A percentile compares a stretch with the other conserved stretches of the same genome.
These are phyloP conservation scores for Narcine bancroftii DNA, from an alignment of 2,113 vertebrate genomes.

Conservation along the genomic window DNA sequence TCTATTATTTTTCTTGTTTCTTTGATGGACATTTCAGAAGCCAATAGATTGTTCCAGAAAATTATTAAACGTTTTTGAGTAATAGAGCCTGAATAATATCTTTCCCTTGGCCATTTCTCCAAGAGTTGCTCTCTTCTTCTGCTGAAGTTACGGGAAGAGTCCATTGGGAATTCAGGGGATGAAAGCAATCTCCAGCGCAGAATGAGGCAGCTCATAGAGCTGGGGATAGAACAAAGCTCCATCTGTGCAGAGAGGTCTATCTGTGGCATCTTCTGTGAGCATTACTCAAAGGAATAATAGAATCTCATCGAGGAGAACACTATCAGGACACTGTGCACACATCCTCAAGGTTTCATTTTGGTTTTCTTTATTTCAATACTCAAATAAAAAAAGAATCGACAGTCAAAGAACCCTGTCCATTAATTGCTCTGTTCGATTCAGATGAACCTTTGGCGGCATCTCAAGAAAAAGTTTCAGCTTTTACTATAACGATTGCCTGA, in stretches of 20 bases:
- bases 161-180: neutral
- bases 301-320: neutral
- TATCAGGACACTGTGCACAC: neutral
- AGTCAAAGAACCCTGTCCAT: no score
- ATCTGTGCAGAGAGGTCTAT: neutral
- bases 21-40: neutral
- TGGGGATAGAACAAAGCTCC: neutral
- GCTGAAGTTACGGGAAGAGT: neutral
- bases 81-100: neutral
- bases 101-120: neutral
- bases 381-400: no score
- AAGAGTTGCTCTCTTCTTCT: neutral
- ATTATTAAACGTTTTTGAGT: neutral
- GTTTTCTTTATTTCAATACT: neutral
- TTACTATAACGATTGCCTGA: no score
- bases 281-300: neutral
- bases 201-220: neutral
- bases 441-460: no score
- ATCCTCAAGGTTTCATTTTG: neutral
- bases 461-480: no score
- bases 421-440: no score
- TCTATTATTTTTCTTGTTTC: neutral
- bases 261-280: neutral
- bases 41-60: neutral
- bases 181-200: neutral